phyloP scores from a whole-genome alignment of 1,140 invertebrate species.

The Battus philenor region DNA sequence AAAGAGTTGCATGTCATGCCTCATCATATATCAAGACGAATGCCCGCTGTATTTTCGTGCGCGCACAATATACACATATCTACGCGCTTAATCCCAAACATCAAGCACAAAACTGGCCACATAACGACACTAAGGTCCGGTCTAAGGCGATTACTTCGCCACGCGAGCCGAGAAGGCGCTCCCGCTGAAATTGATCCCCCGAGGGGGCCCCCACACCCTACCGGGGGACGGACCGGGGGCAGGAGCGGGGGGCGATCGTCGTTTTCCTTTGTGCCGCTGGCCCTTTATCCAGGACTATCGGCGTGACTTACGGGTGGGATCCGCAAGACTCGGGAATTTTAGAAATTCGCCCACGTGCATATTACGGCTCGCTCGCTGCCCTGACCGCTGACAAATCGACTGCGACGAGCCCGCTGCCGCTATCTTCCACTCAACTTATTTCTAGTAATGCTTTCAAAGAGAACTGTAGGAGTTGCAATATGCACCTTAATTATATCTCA shows the following conservation, averaged over 20 bases:
- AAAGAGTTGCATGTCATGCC: no score
- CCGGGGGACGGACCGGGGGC: not conserved
- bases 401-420: no score
- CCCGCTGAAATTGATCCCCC: constrained; percentile 37
- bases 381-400: constrained; percentile 5
- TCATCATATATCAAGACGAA: no score
- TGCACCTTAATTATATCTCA: no score
- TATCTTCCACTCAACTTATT: no score
- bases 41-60: no score
- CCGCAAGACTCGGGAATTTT: constrained; percentile 11
- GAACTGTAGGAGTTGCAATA: no score
- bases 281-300: constrained; percentile 26
- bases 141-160: constrained; percentile 38
- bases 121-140: constrained; percentile 34
- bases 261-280: constrained; percentile 27
- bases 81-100: constrained; percentile 12
- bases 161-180: constrained; percentile 33
- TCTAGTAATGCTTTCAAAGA: no score
- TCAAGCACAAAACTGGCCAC: constrained; percentile 22
- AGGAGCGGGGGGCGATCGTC: constrained; percentile 16
- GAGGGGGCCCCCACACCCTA: constrained; percentile 10
- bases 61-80: constrained; percentile 13
- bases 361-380: not conserved
- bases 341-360: constrained; percentile 15
- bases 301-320: constrained; percentile 25